Evolutionary conservation across 2,797 vertebrate species (phyloP), one percentile per base, ranked within the genome.

Genomic region (Mycteria americana): DNA sequence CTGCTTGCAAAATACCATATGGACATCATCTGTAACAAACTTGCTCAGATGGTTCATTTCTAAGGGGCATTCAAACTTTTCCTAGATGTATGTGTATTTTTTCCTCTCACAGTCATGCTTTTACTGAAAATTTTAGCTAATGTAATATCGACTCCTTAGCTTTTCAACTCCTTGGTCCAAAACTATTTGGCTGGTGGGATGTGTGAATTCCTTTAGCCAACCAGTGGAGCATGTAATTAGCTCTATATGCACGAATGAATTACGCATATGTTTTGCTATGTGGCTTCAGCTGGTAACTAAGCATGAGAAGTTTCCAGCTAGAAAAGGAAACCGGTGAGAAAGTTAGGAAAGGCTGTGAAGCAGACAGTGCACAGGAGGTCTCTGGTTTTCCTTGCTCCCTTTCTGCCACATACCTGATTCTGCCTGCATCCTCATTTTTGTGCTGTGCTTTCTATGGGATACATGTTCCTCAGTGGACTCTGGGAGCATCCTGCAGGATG

Each of bases 141-240:
- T 27, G 45, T 91, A 84, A 81, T 89, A 89, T 64, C 16, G 2
- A 54, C 62, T 85, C 81, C 70, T 94, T 89, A 95, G 83, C 46
- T 95, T 95, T 91, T 91, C 89, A 95, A 22, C 85, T 93, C 67
- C 78, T 91, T 96, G 88, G 85, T 95, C 94, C 87, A 89, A 93
- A 96, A 85, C 80, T 96, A 89, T 95, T 96, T 97, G 95, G 94
- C 95, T 96, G 88, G 95, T 97, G 81, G 90, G 92, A 95, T 90
- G 93, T 96, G 90, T 94, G 91, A 96, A 96, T 97, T 97, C 91
- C 89, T 93, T 96, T 96, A 94, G 93, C 90, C 91, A 91, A 92
- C 79, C 93, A 96, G 89, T 83, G 93, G 76, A 96, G 95, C 95
- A 81, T 96, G 97, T 96, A 97, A 97, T 97, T 97, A 96, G 93